Evolutionary conservation across 2,797 vertebrate genomes (phyloP), one percentile per base, ranked within the genome.

Genomic region (Sitta carolinensis): DNA sequence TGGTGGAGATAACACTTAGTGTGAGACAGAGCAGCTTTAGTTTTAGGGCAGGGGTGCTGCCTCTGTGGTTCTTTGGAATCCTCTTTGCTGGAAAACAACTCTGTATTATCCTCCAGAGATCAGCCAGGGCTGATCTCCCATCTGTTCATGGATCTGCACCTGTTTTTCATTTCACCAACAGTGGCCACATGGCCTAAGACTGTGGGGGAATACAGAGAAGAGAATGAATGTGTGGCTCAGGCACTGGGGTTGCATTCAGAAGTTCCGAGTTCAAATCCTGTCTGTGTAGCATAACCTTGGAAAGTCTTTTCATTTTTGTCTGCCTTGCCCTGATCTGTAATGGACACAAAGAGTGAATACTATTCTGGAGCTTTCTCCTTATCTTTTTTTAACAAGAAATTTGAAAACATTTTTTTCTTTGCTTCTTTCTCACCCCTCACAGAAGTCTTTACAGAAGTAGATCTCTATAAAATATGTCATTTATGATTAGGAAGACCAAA

Each of bases 111-210:
- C 92, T 81, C 79, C 82, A 89, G 92, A 93, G 91, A 93, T 92
- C 87, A 92, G 92, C 59, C 59, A 84, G 93, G 92, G 80, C 94
- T 95, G 84, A 74, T 83, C 93, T 94, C 91, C 94, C 94, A 96
- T 95, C 94, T 95, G 92, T 92, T 93, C 67, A 12, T 82, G 67
- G 83, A 73, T 89, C 92, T 94, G 87, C 95, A 96, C 94, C 94
- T 95, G 95, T 96, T 95, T 95, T 86, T 96, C 87, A 93, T 95
- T 94, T 95, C 66, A 94, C 84, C 95, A 94, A 36, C 58, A 79
- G 82, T 63, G 32, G 73, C 76, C 62, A 55, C 84, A 63, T 80
- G 89, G 90, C 68, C 50, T 61, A 64, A 89, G 69, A 66, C 13
- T 81, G 47, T 30, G 30, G 19, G 45, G 84, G 36, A 87, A 76